Percentiles rank a stretch among this genome's conserved stretches.
Conservation (phyloP, 2,888 invertebrate species). For the Balanococcus diminutus region DNA sequence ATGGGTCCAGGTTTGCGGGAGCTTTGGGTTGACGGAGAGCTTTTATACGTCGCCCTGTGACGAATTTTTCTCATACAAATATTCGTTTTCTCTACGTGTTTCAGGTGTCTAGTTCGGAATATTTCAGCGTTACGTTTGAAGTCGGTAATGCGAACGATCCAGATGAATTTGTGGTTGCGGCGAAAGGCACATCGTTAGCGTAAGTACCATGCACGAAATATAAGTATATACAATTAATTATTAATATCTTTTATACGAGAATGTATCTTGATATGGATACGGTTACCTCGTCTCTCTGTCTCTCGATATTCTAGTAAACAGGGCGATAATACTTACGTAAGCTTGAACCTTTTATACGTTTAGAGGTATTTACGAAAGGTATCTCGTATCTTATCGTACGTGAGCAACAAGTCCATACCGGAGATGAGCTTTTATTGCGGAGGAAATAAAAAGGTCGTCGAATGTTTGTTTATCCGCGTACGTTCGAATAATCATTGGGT, state of each 20-base stretch:
- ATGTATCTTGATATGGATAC: background rate
- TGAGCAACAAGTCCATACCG: background rate
- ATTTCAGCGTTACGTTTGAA: conserved; percentile 74
- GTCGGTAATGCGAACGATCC: conserved; percentile 64
- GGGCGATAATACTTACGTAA: too few relatives aligned
- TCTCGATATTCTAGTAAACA: too few relatives aligned
- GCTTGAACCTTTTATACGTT: background rate
- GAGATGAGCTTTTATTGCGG: background rate
- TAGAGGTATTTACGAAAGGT: background rate
- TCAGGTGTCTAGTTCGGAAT: conserved; percentile 75
- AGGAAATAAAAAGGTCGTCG: background rate
- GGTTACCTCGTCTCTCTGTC: too few relatives aligned
- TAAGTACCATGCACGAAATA: conserved; percentile 63
- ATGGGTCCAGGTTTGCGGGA: background rate
- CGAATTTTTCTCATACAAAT: background rate
- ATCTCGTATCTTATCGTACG: background rate
- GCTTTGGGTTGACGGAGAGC: background rate
- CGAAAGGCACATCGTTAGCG: conserved; percentile 71
- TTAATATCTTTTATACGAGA: background rate
- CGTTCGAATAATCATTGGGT: background rate
- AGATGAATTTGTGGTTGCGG: conserved; percentile 71
- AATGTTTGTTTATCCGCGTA: background rate
- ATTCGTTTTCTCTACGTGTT: conserved; percentile 44
- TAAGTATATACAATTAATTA: background rate
- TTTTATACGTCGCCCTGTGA: background rate